These are phyloP conservation scores for Ephialtes manifestator DNA, from an alignment of 2,888 invertebrate genomes.

Conservation along the genomic window DNA sequence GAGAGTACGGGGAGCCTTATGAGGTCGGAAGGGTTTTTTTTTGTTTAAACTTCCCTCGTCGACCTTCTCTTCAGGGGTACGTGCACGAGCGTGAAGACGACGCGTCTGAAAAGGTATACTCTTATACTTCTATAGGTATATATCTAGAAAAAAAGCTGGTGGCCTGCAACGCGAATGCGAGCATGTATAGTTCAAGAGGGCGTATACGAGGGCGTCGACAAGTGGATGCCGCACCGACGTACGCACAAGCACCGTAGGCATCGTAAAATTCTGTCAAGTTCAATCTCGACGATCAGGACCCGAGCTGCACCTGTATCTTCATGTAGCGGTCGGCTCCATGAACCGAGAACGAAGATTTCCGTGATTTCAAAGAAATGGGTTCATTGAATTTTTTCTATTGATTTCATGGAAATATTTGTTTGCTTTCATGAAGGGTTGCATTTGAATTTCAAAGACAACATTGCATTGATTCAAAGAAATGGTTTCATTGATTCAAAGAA, in stretches of 20 bases:
- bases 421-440: too few relatives aligned
- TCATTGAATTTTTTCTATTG: too few relatives aligned
- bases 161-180: slow-evolving; percentile 43
- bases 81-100: slow-evolving; percentile 56
- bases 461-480: too few relatives aligned
- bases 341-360: too few relatives aligned
- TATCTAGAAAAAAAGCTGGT: slow-evolving; percentile 27
- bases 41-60: slow-evolving; percentile 7
- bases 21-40: slow-evolving; percentile 39
- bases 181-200: slow-evolving; percentile 52
- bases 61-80: slow-evolving; percentile 12
- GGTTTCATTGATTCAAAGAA: too few relatives aligned
- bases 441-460: too few relatives aligned
- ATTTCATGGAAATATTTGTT: too few relatives aligned
- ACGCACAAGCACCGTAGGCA: slow-evolving; percentile 43
- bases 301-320: slow-evolving; percentile 43
- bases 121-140: slow-evolving; percentile 41
- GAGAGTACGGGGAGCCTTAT: slow-evolving; percentile 22
- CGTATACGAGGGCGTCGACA: slow-evolving; percentile 65
- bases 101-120: slow-evolving; percentile 54
- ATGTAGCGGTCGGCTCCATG: too few relatives aligned
- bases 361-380: too few relatives aligned
- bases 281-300: slow-evolving; percentile 48
- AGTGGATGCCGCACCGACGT: slow-evolving; percentile 53
- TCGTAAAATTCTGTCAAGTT: slow-evolving; percentile 64